Base-by-base conservation (phyloP, 2,113 vertebrate species). In the Bujurquina vittata region DNA sequence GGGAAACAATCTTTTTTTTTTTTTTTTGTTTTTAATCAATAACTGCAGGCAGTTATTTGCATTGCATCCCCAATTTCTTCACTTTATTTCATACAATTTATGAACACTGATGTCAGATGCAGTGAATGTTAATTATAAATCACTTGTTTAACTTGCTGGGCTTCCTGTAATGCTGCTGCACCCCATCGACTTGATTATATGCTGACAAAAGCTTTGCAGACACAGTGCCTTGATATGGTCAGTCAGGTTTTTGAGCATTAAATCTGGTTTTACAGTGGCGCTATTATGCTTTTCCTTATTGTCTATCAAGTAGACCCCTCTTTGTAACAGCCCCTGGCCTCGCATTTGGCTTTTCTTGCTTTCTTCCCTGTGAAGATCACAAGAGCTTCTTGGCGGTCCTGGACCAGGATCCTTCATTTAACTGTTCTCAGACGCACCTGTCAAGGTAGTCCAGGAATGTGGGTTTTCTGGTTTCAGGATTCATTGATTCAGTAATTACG, bases 151-250 rank as follows among this genome's bases (percentile, higher is more conserved):
- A 77, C 81, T 87, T 73, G 62, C 60, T 3, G 3, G 49, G 87
- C 57, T 83, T 79, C 57, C 80, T 46, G 79, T 87, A 75, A 85
- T 20, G 78, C 61, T 9, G 73, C 85, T 22, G 81, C 77, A 60
- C 35, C 76, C 87, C 84, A 91, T 90, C 89, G 86, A 58, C 61
- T 84, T 88, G 82, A 87, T 89, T 89, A 83, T 84, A 60, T 60
- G 67, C 77, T 56, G 77, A 85, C 76, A 89, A 69, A 80, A 76
- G 79, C 87, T 26, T 23, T 17, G 17, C 17, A 56, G 75, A 75
- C 69, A 3, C 46, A 63, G 80, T 8, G 6, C 43, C 79, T 80
- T 55, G 77, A 77, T 43, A 7, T 29, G 74, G 80, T 55, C 67
- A 1, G n/a, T 76, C 77, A 22, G 40, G 40, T 17, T 26, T 77